Conservation (phyloP, 2,888 invertebrate genomes). For the Stomorhina lunata region DNA sequence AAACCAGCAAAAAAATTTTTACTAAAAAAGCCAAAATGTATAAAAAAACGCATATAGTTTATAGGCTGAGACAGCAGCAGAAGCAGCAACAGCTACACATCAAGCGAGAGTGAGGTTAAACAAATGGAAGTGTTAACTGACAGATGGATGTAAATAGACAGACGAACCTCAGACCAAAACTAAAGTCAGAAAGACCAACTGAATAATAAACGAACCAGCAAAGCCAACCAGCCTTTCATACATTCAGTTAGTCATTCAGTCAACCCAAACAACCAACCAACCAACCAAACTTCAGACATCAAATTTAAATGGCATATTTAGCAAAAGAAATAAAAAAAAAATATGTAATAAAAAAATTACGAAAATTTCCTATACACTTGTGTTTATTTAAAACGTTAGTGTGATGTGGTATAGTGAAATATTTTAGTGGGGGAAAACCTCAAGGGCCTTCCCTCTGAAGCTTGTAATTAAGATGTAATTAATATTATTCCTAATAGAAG, state of each 20-base stretch:
- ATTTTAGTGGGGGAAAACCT: neutral
- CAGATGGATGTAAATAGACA: constrained; percentile 55
- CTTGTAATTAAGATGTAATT: too few relatives aligned
- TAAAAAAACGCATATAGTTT: constrained; percentile 3
- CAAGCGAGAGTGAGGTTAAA: constrained; percentile 55
- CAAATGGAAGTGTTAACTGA: constrained; percentile 64
- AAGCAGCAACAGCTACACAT: too few relatives aligned
- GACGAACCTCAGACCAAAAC: constrained; percentile 27
- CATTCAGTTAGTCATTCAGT: neutral
- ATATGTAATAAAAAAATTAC: neutral
- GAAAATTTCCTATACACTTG: constrained; percentile 39
- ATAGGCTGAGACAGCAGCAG: neutral
- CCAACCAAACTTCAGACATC: constrained; percentile 20
- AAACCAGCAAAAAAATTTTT: constrained; percentile 3
- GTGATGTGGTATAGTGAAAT: neutral
- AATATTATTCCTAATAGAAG: neutral
- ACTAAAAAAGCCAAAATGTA: neutral
- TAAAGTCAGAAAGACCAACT: constrained; percentile 7
- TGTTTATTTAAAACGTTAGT: constrained; percentile 39
- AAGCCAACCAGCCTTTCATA: neutral
- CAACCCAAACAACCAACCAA: too few relatives aligned
- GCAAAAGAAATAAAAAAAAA: constrained; percentile 13
- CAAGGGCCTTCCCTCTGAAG: neutral
- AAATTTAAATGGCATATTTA: constrained; percentile 29
- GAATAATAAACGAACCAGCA: neutral